Conservation (phyloP, 2,888 invertebrate species). For the Iselma pallidipennis region DNA sequence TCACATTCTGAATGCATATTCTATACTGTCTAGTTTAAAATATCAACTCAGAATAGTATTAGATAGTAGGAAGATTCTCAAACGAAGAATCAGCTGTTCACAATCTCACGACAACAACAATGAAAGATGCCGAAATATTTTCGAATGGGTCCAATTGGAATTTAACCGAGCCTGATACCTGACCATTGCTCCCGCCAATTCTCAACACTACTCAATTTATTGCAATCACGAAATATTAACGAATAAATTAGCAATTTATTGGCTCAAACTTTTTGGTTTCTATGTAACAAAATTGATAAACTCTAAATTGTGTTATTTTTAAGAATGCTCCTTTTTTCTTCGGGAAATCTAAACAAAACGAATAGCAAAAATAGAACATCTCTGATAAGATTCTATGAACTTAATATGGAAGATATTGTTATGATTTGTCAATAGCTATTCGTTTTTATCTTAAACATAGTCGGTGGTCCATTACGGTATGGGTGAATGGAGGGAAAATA, state of each 20-base stretch:
- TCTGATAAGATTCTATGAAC: no score
- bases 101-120: conserved; percentile 7
- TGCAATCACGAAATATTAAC: background rate
- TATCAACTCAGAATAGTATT: background rate
- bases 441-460: no score
- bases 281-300: no score
- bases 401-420: no score
- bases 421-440: no score
- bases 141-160: conserved; percentile 26
- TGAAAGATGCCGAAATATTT: conserved; percentile 14
- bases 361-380: no score
- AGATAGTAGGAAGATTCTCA: background rate
- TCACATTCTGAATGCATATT: background rate
- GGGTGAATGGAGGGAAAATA: conserved; percentile 5
- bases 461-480: background rate
- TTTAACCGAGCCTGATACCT: conserved; percentile 10
- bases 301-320: no score
- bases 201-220: background rate
- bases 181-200: conserved; percentile 3
- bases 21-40: background rate
- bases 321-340: no score
- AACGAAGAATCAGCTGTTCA: conserved; percentile 19
- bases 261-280: no score
- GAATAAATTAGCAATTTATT: background rate
- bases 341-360: no score